Base-by-base conservation (phyloP, 2,113 vertebrate species). In the Urocynchramus pylzowi region DNA sequence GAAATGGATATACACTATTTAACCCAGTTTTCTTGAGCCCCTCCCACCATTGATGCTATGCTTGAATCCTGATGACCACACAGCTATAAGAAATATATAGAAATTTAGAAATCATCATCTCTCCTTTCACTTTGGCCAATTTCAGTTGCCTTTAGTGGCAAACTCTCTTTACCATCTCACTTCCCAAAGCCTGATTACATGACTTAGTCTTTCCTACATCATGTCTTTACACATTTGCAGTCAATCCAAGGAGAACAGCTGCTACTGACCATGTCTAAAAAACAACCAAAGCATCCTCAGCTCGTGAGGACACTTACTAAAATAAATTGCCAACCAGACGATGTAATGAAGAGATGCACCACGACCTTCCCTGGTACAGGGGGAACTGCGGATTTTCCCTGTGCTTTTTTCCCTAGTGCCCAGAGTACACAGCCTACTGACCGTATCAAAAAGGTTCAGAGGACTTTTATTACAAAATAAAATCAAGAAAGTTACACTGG, bases 401-500 rank as follows among this genome's bases (percentile, higher is more conserved):
- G 16, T 14, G 28, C 39, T 4, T 26, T 45, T 41, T 56, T 6
- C 45, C 37, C 10, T 35, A 41, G 24, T 35, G 31, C 9, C 21
- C n/a, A 60, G 27, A 79, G 41, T 9, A 39, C 14, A 42, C 23
- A 63, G 44, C 12, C 33, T 56, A 23, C 26, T 1, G 1, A 26
- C 8, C 1, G 3, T 4, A 28, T 10, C 0, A 0, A 33, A 61
- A 42, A 63, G 5, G 13, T 31, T 45, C 50, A 10, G 7, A 1
- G 5, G 67, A 26, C 11, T 56, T 31, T 31, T 31, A 81, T 45
- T 24, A 31, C 23, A 31, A 42, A 73, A 73, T 7, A 56, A 65
- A 52, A 42, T 19, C 2, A 5, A 5, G 22, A 35, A 65, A 10
- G 8, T 9, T 28, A 13, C 35, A 16, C 7, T 9, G 7, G 13